phyloP scores from a whole-genome alignment of 2,888 invertebrate species.

The Molorchus minor region DNA sequence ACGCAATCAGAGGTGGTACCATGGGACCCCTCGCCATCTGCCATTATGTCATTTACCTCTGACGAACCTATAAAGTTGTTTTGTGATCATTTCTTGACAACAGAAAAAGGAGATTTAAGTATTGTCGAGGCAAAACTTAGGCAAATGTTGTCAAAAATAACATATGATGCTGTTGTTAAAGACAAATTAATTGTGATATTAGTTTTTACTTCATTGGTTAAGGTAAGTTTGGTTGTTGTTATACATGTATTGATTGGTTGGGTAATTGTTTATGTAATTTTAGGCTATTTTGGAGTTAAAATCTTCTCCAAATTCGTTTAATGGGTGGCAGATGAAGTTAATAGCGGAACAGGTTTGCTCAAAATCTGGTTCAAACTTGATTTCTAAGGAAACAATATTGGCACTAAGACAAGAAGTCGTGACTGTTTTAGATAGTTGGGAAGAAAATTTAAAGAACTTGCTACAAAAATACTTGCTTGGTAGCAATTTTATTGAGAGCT shows the following conservation, averaged over 20 bases:
- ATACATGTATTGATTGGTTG: neutral
- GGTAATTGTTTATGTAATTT: conserved; percentile 43
- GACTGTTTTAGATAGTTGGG: conserved; percentile 67
- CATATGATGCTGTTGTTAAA: conserved; percentile 82
- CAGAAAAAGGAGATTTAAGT: conserved; percentile 18
- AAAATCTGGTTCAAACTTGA: conserved; percentile 61
- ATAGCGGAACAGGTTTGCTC: conserved; percentile 65
- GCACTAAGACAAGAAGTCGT: conserved; percentile 70
- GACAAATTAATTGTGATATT: conserved; percentile 82
- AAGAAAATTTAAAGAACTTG: conserved; percentile 50
- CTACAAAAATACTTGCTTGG: conserved; percentile 65
- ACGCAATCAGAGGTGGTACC: conserved; percentile 76
- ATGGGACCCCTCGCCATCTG: conserved; percentile 73
- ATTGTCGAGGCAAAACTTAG: conserved; percentile 65
- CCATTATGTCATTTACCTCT: conserved; percentile 79
- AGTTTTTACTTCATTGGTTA: conserved; percentile 74
- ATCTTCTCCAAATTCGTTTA: conserved; percentile 65
- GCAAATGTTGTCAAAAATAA: conserved; percentile 72
- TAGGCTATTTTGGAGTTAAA: conserved; percentile 52
- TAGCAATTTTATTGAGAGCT: conserved; percentile 60
- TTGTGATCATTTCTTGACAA: conserved; percentile 71
- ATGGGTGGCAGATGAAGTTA: conserved; percentile 81
- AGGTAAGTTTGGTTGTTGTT: conserved; percentile 64
- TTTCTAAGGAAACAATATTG: conserved; percentile 70
- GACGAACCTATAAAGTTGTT: conserved; percentile 77